Evolutionary conservation across 2,113 vertebrate genomes (phyloP).

Genomic region (Rissa tridactyla): DNA sequence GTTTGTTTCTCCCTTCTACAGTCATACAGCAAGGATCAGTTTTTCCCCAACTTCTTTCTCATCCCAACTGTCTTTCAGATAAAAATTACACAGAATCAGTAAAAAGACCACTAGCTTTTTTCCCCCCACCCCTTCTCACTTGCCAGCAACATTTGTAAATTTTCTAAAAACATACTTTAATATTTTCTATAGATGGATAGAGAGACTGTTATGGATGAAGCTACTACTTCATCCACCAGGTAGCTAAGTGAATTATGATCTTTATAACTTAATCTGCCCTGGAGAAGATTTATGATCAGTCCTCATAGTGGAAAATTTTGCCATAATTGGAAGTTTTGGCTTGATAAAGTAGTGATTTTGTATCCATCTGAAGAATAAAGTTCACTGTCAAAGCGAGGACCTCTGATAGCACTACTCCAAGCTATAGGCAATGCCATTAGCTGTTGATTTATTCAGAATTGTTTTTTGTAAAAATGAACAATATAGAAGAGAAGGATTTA

Average conservation of each 20-base stretch:
- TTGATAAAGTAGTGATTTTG: background rate
- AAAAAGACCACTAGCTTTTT: background rate
- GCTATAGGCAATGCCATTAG: background rate
- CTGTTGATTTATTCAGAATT: background rate
- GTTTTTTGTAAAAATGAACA: rapidly evolving
- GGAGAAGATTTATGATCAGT: background rate
- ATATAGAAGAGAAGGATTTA: background rate
- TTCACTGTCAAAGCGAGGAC: background rate
- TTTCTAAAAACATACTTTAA: background rate
- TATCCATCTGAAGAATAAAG: background rate
- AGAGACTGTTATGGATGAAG: background rate
- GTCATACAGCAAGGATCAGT: background rate
- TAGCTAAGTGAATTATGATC: background rate
- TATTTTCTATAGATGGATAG: background rate
- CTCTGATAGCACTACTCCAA: background rate
- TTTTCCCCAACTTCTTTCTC: background rate
- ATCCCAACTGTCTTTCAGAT: background rate
- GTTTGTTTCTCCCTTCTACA: background rate
- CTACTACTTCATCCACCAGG: background rate
- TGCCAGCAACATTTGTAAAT: background rate
- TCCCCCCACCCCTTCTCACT: background rate
- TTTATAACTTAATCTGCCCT: background rate
- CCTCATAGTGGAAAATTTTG: background rate
- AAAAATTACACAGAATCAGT: background rate
- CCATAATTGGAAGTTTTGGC: background rate